Percentiles rank a stretch among this genome's conserved stretches.
Conservation (phyloP, 2,113 vertebrate species). For the Pampusana beccarii region DNA sequence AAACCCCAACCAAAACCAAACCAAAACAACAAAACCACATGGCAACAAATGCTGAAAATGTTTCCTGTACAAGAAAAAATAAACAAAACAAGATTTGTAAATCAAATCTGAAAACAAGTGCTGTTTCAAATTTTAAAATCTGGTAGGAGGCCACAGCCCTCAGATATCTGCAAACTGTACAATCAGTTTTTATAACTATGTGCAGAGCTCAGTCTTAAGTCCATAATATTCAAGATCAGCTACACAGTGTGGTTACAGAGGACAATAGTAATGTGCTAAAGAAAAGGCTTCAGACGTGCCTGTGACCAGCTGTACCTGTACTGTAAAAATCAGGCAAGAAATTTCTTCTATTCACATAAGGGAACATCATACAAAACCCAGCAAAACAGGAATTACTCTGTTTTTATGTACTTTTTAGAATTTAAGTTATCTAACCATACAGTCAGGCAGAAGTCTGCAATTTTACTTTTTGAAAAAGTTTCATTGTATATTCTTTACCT, state of each 20-base stretch:
- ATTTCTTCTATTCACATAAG: slow-evolving; percentile 42
- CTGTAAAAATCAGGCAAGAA: slow-evolving; percentile 33
- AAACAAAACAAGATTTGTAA: background rate
- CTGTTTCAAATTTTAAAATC: slow-evolving; percentile 41
- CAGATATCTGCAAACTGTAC: slow-evolving; percentile 34
- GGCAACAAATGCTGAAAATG: slow-evolving; percentile 42
- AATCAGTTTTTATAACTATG: slow-evolving; percentile 26
- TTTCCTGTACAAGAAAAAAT: slow-evolving; percentile 46
- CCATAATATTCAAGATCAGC: slow-evolving; percentile 49
- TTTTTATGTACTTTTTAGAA: slow-evolving; percentile 32
- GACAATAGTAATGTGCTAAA: background rate
- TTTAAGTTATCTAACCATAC: background rate
- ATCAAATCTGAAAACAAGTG: slow-evolving; percentile 43
- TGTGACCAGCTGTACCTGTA: slow-evolving; percentile 1
- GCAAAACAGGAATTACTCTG: background rate
- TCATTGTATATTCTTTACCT: background rate
- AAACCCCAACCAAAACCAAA: background rate
- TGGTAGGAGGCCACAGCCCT: background rate
- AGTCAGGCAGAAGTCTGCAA: slow-evolving; percentile 4
- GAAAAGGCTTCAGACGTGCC: background rate
- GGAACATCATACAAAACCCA: slow-evolving; percentile 27
- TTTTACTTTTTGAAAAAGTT: background rate
- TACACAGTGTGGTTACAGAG: slow-evolving; percentile 12
- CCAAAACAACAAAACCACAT: slow-evolving; percentile 10
- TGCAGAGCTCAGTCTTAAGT: slow-evolving; percentile 30